A percentile compares a stretch with the other conserved stretches of the same genome.
These are phyloP conservation scores for Zelostemma sp. DNA, from an alignment of 1,140 invertebrate species.

Conservation along the genomic window DNA sequence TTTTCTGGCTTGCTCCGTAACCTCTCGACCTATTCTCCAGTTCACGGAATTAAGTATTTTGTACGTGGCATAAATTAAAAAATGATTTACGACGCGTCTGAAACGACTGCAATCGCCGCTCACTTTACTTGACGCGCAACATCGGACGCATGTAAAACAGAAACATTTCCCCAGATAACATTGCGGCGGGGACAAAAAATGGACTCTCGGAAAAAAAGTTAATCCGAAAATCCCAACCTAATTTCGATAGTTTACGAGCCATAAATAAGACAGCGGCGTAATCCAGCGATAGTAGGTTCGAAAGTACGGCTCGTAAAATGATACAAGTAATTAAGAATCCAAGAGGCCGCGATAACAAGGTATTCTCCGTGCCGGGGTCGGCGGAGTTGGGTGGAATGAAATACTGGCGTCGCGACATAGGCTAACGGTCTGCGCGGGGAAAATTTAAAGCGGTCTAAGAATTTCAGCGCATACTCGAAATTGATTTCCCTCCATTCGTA, in stretches of 20 bases:
- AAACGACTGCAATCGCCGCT: no score
- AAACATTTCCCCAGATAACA: no score
- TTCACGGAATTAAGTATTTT: no score
- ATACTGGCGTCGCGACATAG: neutral
- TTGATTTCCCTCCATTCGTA: neutral
- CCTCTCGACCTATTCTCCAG: neutral
- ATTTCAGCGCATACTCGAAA: conserved; percentile 4
- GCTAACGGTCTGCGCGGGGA: neutral
- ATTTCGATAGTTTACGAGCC: neutral
- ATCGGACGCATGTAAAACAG: no score
- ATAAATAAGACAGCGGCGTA: neutral
- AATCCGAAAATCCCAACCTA: neutral
- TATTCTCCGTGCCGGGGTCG: neutral
- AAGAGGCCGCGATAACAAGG: neutral
- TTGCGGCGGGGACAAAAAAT: no score
- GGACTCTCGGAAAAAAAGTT: no score
- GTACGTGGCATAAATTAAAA: no score
- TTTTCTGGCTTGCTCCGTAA: neutral
- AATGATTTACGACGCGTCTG: no score
- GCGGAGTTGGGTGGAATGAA: neutral
- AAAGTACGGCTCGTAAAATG: neutral
- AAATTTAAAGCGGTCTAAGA: conserved; percentile 2
- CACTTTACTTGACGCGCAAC: no score
- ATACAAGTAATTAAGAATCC: conserved; percentile 4
- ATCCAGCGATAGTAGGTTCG: neutral